These are phyloP conservation scores for Celastrina argiolus DNA, from an alignment of 2,888 invertebrate genomes.

Conservation along the genomic window DNA sequence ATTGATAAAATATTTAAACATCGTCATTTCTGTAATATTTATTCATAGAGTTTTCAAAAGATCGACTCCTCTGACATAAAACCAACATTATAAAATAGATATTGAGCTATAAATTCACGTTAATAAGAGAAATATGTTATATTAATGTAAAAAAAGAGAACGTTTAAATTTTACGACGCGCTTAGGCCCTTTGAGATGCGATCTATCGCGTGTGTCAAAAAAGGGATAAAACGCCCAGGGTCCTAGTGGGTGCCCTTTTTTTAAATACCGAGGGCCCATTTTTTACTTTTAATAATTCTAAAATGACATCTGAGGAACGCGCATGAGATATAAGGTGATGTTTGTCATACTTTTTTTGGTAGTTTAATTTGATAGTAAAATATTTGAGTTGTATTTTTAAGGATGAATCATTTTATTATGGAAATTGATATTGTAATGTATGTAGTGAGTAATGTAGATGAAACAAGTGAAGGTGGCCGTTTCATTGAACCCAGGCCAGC, in stretches of 20 bases:
- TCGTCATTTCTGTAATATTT: conserved; percentile 12
- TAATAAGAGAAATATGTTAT: conserved; percentile 73
- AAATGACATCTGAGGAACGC: conserved; percentile 71
- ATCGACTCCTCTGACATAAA: conserved; percentile 53
- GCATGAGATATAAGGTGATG: conserved; percentile 33
- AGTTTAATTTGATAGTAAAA: conserved; percentile 19
- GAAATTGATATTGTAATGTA: background rate
- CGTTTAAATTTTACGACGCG: conserved; percentile 65
- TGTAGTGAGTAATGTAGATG: background rate
- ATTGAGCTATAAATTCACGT: conserved; percentile 62
- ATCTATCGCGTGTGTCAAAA: conserved; percentile 70
- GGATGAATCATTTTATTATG: background rate
- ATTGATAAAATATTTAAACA: conserved; percentile 41
- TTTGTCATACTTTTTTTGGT: conserved; percentile 16
- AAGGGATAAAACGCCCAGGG: conserved; percentile 65
- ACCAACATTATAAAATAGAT: conserved; percentile 68
- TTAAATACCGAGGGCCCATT: conserved; percentile 42
- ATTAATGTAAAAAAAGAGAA: conserved; percentile 62
- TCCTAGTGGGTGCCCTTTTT: conserved; percentile 64
- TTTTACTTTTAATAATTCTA: conserved; percentile 59
- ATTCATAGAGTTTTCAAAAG: conserved; percentile 44
- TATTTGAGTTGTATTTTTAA: background rate
- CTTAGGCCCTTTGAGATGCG: conserved; percentile 65
- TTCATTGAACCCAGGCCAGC: too few species aligned
- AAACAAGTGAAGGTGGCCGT: too few species aligned